Base-by-base conservation (phyloP, 2,797 vertebrate genomes). In the Cossypha niveicapilla region DNA sequence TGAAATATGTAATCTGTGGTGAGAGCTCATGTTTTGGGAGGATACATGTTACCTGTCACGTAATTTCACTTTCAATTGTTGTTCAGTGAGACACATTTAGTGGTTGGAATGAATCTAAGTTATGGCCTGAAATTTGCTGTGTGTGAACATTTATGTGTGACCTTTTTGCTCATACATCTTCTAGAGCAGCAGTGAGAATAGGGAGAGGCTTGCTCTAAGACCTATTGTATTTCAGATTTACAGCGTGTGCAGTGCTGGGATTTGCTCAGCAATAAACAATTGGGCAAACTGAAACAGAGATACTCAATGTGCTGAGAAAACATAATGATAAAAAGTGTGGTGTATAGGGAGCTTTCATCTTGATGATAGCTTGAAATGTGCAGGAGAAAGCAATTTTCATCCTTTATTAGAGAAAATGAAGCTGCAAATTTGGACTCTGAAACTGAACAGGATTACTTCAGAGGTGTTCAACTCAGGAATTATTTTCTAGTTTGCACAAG, bases 221-320 rank as follows among this genome's bases (percentile, higher is more conserved):
- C 53, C 35, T 74, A 5, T 76, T 86, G 75, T 86, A 44, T 91
- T 88, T 90, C 70, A 91, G 54, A 72, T 80, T 88, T 86, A 88
- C 54, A 53, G 72, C 3, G 1, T 76, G 41, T 54, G 66, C 72
- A 48, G 73, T 3, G 3, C 32, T 86, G 61, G 45, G 61, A 54
- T 88, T 92, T 88, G 66, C 65, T 77, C 62, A 78, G 83, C 86
- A 71, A 39, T 77, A 88, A 80, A 88, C 74, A 70, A 39, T 1
- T 18, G 57, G 78, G 77, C 23, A 92, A 88, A 74, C 51, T 82
- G 67, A 71, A 86, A 67, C 45, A 88, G 57, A 75, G 80, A 42
- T 39, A 30, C 70, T 86, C n/a, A 27, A 18, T 67, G 67, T 73
- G 42, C 65, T 88, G 65, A 79, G 76, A 75, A 92, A 95, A 32